Percentiles rank a stretch among this genome's conserved stretches.
phyloP scores from a whole-genome alignment of 2,888 invertebrate genomes.

The Ditula angustiorana region DNA sequence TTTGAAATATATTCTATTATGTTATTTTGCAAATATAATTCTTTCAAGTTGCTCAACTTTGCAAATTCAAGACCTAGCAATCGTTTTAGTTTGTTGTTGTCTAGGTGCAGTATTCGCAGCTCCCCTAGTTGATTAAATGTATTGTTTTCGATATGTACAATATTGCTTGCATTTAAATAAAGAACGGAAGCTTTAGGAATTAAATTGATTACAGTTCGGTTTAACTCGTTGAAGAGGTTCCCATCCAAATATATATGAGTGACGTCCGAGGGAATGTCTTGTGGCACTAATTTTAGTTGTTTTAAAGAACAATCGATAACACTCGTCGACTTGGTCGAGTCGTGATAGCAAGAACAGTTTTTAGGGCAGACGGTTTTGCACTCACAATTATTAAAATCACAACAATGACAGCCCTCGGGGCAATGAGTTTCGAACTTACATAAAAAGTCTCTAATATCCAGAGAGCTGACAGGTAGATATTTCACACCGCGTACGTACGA shows the following conservation, averaged over 20 bases:
- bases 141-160: conserved; percentile 93
- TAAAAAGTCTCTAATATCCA: conserved; percentile 93
- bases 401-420: conserved; percentile 96
- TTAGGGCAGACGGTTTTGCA: conserved; percentile 97
- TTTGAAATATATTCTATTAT: conserved; percentile 92
- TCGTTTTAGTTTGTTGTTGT: conserved; percentile 92
- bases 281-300: conserved; percentile 90
- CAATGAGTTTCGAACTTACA: conserved; percentile 96
- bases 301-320: conserved; percentile 96
- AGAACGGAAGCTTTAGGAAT: conserved; percentile 87
- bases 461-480: conserved; percentile 90
- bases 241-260: conserved; percentile 97
- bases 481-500: conserved; percentile 93
- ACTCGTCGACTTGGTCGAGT: conserved; percentile 95
- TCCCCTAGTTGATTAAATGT: conserved; percentile 93
- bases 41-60: conserved; percentile 91
- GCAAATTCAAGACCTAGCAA: conserved; percentile 94
- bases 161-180: conserved; percentile 93
- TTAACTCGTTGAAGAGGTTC: conserved; percentile 92
- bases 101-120: conserved; percentile 92
- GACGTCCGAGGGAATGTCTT: conserved; percentile 94
- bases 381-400: conserved; percentile 97
- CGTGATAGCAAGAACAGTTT: conserved; percentile 97
- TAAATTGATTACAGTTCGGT: conserved; percentile 74
- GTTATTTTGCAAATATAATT: conserved; percentile 95